Evolutionary conservation across 2,113 vertebrate genomes (phyloP), one percentile per base, ranked within the genome.

Genomic region (Eclectus roratus): DNA sequence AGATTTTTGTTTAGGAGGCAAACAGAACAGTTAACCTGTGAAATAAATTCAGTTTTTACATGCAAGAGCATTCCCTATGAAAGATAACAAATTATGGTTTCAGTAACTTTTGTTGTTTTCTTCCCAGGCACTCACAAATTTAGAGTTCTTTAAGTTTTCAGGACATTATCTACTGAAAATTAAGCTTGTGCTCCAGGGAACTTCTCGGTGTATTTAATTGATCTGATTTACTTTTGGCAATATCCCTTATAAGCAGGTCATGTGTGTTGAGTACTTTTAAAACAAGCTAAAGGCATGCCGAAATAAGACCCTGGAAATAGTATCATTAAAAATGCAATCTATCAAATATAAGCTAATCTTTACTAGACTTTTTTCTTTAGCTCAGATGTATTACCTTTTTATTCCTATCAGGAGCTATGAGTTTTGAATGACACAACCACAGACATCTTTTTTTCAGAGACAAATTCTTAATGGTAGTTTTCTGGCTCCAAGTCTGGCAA

Each of bases 381-480:
- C 74, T 82, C 19, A 78, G 69, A 92, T 92, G 91, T 83, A 96
- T 94, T 63, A 70, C 29, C 21, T 69, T 65, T 49, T 82, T 50
- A 55, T 63, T 89, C 84, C 72, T 81, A 88, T 37, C 43, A 83
- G 84, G 84, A 94, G 72, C 95, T 96, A 60, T 58, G 53, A 95
- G 83, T 91, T 96, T 91, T 94, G 76, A 95, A 92, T 93, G 63
- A 95, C 95, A 91, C 53, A 65, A 85, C 65, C 43, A 80, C 81
- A 91, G 90, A 96, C 94, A 95, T 91, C 63, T 91, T 53, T 77
- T 61, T 93, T 94, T 39, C 6, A 1, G 29, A 44, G 79, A 58
- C 20, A 58, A 80, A 69, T 63, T 91, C 81, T 94, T 76, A 81
- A 31, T 64, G 77, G 41, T 46, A 80, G 81, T 87, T 94, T 94